Percentiles rank a stretch among this genome's conserved stretches.
phyloP scores from a whole-genome alignment of 1,140 invertebrate genomes.

The Hestina assimilis region DNA sequence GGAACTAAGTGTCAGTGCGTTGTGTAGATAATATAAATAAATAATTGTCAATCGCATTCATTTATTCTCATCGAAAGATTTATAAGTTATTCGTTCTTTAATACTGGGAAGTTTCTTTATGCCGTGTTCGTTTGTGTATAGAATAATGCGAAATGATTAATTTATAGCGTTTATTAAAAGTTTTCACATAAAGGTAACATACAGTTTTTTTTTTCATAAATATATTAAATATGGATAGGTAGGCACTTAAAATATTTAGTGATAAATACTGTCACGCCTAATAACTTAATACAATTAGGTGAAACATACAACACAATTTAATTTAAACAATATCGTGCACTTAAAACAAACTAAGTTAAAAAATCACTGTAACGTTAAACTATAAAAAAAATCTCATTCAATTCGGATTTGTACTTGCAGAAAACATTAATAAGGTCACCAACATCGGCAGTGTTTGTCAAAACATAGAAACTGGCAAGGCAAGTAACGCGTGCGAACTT shows the following conservation, averaged over 20 bases:
- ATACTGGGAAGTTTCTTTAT: constrained; percentile 12
- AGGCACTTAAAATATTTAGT: constrained; percentile 62
- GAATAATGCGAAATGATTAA: constrained; percentile 74
- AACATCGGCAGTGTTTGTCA: constrained; percentile 70
- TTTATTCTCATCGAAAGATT: neutral
- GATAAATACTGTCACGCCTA: constrained; percentile 72
- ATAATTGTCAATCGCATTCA: constrained; percentile 18
- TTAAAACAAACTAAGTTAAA: constrained; percentile 74
- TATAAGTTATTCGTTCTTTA: neutral
- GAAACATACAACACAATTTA: constrained; percentile 75
- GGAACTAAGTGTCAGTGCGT: constrained; percentile 35
- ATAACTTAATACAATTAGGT: constrained; percentile 73
- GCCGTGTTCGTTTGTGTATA: constrained; percentile 46
- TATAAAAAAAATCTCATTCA: constrained; percentile 74
- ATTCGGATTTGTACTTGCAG: constrained; percentile 76
- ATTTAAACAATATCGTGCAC: constrained; percentile 75
- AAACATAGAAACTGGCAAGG: constrained; percentile 76
- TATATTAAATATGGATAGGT: constrained; percentile 69
- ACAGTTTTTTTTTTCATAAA: constrained; percentile 67
- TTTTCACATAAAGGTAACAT: constrained; percentile 75
- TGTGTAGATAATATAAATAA: constrained; percentile 29
- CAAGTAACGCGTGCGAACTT: constrained; percentile 74
- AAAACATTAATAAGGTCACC: constrained; percentile 62
- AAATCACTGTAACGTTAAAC: constrained; percentile 73
- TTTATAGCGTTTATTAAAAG: constrained; percentile 75